A percentile compares a stretch with the other conserved stretches of the same genome.
phyloP scores from a whole-genome alignment of 2,888 invertebrate species.

The Eulithis prunata region DNA sequence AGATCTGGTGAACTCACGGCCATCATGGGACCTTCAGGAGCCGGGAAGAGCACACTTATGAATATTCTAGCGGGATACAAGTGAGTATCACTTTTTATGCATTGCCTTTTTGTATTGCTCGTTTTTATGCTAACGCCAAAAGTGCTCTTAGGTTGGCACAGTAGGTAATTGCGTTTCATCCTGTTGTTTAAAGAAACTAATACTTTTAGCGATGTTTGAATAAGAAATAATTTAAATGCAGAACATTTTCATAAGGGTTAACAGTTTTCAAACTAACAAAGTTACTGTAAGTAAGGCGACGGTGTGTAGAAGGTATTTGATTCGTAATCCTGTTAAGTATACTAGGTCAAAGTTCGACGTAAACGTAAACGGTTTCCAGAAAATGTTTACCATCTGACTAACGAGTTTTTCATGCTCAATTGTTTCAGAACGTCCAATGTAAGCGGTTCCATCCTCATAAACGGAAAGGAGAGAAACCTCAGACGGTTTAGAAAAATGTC shows the following conservation, averaged over 20 bases:
- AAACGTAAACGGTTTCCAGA: constrained; percentile 5
- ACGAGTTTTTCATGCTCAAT: constrained; percentile 10
- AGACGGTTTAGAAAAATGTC: constrained; percentile 96
- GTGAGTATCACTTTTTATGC: constrained; percentile 77
- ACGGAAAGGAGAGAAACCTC: constrained; percentile 93
- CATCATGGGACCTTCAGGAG: constrained; percentile 97
- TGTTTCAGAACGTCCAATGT: constrained; percentile 90
- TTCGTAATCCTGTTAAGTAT: constrained; percentile 5
- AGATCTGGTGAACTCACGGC: constrained; percentile 96
- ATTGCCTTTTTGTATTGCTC: constrained; percentile 12
- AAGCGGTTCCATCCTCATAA: constrained; percentile 93
- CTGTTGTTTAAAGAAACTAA: no score
- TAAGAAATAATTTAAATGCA: no score
- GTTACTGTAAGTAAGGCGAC: no score
- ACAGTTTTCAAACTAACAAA: no score
- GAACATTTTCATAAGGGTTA: no score
- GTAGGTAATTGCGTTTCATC: no score
- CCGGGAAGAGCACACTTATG: constrained; percentile 93
- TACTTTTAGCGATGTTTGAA: no score
- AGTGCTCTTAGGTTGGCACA: neutral
- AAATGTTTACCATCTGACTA: constrained; percentile 22
- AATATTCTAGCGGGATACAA: constrained; percentile 95
- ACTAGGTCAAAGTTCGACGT: constrained; percentile 7
- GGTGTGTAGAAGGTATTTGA: neutral
- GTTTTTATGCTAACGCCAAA: constrained; percentile 13